Base-by-base conservation (phyloP, 2,888 invertebrate species). In the Limnephilus rhombicus region DNA sequence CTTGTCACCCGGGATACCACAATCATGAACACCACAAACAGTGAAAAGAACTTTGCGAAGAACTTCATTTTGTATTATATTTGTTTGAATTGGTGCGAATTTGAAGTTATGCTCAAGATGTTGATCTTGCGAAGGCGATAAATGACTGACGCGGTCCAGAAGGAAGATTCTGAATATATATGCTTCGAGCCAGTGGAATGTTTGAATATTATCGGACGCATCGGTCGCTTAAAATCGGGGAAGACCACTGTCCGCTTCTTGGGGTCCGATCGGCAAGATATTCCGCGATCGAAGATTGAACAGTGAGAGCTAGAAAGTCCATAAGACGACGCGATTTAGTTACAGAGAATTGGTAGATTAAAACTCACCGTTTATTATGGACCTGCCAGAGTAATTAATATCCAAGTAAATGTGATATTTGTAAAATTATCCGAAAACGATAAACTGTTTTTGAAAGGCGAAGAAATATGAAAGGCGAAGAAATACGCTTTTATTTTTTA, bases 1-100 rank as follows among this genome's bases (percentile, higher is more conserved):
- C 89, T 15, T 4, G 90, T 29, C 24, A 89, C 88, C 45, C 90
- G 91, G n/a, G 89, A 53, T 9, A 91, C 41, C 24, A 91, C 85
- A 34, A 93, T 91, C 12, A 93, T 85, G n/a, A 80, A 80, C 24
- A 89, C 41, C 34, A 80, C 24, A n/a, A 80, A 81, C 34, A 90
- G 31, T 12, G 53, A 41, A 41, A 92, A 91, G 31, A 93, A 92
- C 1, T 37, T 37, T 45, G 89, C 68, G n/a, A 49, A 89, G 37
- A 85, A 89, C 34, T 80, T 86, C 91, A 91, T 91, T 15, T 24
- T 68, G 24, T 24, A 24, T 68, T 68, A 68, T 24, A 7, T 9
- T 24, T 68, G 5, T 9, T 68, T 9, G 18, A 24, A 9, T 9
- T 68, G 7, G 24, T 68, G 24, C 24, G 24, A 24, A 24, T 18